Base-by-base conservation (phyloP, 2,888 invertebrate species). In the Lasioglossum calceatum region DNA sequence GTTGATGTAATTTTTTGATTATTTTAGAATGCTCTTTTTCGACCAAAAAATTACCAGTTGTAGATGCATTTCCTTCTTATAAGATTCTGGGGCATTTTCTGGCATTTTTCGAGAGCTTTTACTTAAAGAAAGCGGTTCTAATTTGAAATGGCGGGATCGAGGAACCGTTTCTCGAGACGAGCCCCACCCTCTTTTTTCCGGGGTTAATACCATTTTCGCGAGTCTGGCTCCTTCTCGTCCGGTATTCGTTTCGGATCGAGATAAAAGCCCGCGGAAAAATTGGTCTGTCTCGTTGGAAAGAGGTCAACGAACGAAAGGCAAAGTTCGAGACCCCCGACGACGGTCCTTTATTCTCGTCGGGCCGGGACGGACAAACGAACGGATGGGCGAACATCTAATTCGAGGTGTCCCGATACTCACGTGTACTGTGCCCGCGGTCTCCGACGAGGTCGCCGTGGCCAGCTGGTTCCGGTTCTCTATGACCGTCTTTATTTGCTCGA, bases 401-500 rank as follows among this genome's bases (percentile, higher is more conserved):
- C 32, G 32, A 2, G n/a, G 27, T 58, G 23, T 73, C 27, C 36
- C 73, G 79, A 82, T 85, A 93, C 94, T 95, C 85, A 95, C 95
- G 81, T 94, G 93, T 76, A 90, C 82, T 76, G 82, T 47, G 50
- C 83, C 89, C 82, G 92, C 87, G 84, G 86, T 89, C 70, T 93
- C 93, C 54, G 93, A 85, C 64, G 93, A 92, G 87, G 91, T 91
- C 85, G 92, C 87, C 75, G 93, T 92, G 82, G 93, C 93, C 85
- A 93, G 91, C 87, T 95, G 95, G 87, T 95, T 95, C 88, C 95
- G 93, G 92, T 93, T 94, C 92, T 95, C 95, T 92, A 95, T 94
- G 87, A 94, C 95, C 80, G 95, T 95, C 91, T 95, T 95, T 91
- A 95, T 95, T 92, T 95, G 95, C 91, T 95, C 95, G 89, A 95